A percentile compares a stretch with the other conserved stretches of the same genome.
Conservation (phyloP, 2,113 vertebrate species). For the Shinisaurus crocodilurus region DNA sequence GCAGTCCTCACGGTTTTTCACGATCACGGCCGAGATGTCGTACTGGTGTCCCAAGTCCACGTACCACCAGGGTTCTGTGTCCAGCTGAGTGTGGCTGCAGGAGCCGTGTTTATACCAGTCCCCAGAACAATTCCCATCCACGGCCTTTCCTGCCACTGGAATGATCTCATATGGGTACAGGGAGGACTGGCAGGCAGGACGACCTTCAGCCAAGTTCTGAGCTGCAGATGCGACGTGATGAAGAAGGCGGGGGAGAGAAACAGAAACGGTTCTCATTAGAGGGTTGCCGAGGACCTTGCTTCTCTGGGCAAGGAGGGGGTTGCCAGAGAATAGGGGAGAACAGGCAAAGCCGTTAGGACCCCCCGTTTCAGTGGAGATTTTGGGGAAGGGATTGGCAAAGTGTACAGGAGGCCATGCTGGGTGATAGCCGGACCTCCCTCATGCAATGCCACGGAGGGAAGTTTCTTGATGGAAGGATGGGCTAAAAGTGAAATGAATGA, state of each 20-base stretch:
- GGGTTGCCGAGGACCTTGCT: background rate
- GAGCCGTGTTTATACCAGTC: rapidly evolving
- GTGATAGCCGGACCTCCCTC: too few relatives aligned
- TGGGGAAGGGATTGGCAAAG: too few relatives aligned
- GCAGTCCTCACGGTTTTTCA: conserved; percentile 31
- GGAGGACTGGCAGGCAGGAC: background rate
- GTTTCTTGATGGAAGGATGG: too few relatives aligned
- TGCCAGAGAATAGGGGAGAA: too few relatives aligned
- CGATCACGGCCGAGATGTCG: conserved; percentile 17
- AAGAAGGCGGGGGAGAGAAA: background rate
- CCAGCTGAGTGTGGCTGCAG: conserved; percentile 20
- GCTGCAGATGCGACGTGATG: background rate
- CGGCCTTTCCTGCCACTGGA: background rate
- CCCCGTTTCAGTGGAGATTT: too few relatives aligned
- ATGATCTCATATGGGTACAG: too few relatives aligned
- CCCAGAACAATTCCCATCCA: background rate
- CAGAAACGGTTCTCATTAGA: background rate
- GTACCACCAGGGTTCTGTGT: conserved; percentile 47
- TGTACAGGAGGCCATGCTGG: too few relatives aligned
- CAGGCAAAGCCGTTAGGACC: too few relatives aligned
- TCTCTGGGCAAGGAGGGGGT: too few relatives aligned
- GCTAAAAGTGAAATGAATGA: too few relatives aligned
- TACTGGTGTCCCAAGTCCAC: conserved; percentile 27
- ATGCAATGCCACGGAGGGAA: too few relatives aligned
- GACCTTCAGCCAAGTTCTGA: background rate